Evolutionary conservation across 2,797 vertebrate genomes (phyloP).

Genomic region (Chloroceryle inda): DNA sequence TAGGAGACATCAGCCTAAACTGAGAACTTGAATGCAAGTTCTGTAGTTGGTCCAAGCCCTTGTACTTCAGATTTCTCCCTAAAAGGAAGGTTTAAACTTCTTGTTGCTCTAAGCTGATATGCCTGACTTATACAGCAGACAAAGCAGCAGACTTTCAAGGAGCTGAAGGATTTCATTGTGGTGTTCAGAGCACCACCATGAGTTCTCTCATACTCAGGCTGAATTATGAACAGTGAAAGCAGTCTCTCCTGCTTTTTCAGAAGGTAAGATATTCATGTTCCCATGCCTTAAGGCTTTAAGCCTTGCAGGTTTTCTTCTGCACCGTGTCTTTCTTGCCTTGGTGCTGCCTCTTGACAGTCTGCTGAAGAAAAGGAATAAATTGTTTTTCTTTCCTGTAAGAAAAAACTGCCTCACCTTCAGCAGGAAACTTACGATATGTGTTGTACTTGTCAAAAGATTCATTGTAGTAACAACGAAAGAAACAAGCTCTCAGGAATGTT

Average conservation of each 20-base stretch:
- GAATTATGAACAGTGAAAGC: background rate
- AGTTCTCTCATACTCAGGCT: background rate
- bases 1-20: background rate
- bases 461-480: background rate
- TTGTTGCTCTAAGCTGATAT: background rate
- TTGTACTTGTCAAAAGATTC: background rate
- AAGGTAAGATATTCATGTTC: background rate
- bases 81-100: background rate
- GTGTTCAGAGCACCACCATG: background rate
- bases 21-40: background rate
- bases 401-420: slow-evolving; percentile 5
- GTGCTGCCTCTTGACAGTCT: background rate
- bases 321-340: background rate
- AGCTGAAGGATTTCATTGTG: background rate
- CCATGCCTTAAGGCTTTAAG: background rate
- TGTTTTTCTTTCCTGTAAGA: background rate
- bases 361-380: background rate
- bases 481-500: background rate
- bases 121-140: background rate
- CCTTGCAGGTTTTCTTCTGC: background rate
- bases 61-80: background rate
- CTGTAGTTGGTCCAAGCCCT: background rate
- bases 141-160: background rate
- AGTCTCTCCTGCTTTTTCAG: background rate
- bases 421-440: background rate